Evolutionary conservation across 2,888 invertebrate genomes (phyloP), one percentile per base, ranked within the genome.

Genomic region (Therioaphis trifolii): DNA sequence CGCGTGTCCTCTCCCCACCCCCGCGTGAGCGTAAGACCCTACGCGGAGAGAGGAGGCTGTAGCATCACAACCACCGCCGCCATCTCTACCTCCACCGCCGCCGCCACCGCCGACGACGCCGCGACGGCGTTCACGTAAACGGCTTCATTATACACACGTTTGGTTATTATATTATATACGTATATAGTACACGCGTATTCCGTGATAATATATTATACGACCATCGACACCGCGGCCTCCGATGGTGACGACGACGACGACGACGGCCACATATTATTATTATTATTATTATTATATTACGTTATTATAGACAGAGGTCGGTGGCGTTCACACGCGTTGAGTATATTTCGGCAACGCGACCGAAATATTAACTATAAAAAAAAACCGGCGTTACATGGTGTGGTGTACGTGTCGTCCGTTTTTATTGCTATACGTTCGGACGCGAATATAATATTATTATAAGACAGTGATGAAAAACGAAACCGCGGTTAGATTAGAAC

Each of bases 81-180:
- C 55, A 27, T 27, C 61, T 1, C n/a, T 5, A 2, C 61, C 46
- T 14, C 46, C 75, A 27, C 46, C 61, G 3, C n/a, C 12, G 7
- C 61, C 46, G n/a, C 46, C 75, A 21, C 52, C 55, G 2, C 24
- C 55, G 29, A 18, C 49, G 12, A n/a, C n/a, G n/a, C 12, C 63
- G 63, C 27, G 14, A 12, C 75, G 15, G n/a, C 46, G 35, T 61
- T 78, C 78, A 58, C 58, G 82, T 74, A 82, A 82, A 82, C 82
- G 82, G 82, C 82, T 82, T 82, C 82, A 82, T 82, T 82, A 79
- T 76, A 40, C 21, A 3, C 21, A 35, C 7, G 3, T 35, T 35
- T 5, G 4, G 35, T 35, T 5, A 3, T 5, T 7, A 55, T 21
- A 55, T 4, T 21, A n/a, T 21, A 55, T 55, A 55, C 5, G 5